Conservation (phyloP, 2,888 invertebrate species). For the Malthinus flaveolus region DNA sequence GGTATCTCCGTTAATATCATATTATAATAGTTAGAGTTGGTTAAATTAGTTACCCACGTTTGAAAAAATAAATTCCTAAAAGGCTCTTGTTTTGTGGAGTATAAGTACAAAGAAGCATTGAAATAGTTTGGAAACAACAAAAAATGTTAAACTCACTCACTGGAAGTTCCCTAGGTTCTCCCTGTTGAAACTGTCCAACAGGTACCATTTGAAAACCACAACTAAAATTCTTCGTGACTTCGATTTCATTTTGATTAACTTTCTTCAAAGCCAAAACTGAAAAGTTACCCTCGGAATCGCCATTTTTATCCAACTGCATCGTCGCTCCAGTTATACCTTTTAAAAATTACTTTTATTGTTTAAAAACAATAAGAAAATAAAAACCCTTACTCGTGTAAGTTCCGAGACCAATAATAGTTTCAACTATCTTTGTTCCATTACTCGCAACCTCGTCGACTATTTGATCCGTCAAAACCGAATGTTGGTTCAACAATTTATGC, state of each 20-base stretch:
- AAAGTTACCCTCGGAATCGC: slow-evolving; percentile 97
- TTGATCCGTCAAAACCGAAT: slow-evolving; percentile 61
- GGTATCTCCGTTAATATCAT: too few species aligned
- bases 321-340: slow-evolving; percentile 96
- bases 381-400: slow-evolving; percentile 81
- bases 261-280: slow-evolving; percentile 83
- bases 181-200: slow-evolving; percentile 79
- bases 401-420: slow-evolving; percentile 80
- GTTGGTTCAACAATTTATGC: slow-evolving; percentile 67
- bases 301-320: slow-evolving; percentile 87
- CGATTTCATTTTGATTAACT: slow-evolving; percentile 42
- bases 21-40: too few species aligned
- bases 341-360: neutral
- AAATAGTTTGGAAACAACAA: too few species aligned
- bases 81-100: neutral
- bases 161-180: slow-evolving; percentile 64
- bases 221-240: slow-evolving; percentile 61
- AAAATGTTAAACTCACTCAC: slow-evolving; percentile 64
- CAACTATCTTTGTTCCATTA: slow-evolving; percentile 86
- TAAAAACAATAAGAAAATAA: neutral
- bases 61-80: too few species aligned
- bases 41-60: too few species aligned
- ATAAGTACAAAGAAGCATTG: neutral
- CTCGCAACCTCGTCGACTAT: slow-evolving; percentile 67
- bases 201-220: slow-evolving; percentile 81